phyloP scores from a whole-genome alignment of 2,888 invertebrate species.

The Tachina lurida region DNA sequence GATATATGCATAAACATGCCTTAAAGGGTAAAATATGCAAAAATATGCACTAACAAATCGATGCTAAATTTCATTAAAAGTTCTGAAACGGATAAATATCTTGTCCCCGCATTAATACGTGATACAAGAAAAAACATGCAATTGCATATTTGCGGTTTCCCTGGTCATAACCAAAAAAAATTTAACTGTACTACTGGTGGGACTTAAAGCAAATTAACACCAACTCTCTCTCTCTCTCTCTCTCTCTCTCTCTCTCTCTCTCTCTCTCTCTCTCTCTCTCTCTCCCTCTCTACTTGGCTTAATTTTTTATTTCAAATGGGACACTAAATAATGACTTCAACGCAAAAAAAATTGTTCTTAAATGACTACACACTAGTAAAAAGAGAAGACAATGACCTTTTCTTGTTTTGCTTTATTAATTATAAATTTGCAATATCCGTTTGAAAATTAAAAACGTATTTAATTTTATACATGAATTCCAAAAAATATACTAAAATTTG shows the following conservation, averaged over 20 bases:
- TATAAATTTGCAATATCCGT: constrained; percentile 38
- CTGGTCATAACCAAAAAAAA: too few relatives aligned
- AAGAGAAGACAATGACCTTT: constrained; percentile 43
- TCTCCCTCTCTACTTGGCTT: not conserved
- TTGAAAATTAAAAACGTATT: constrained; percentile 21
- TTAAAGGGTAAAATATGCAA: too few relatives aligned
- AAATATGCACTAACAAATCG: too few relatives aligned
- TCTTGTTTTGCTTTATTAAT: constrained; percentile 26
- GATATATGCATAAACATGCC: too few relatives aligned
- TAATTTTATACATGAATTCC: not conserved
- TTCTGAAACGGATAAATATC: too few relatives aligned
- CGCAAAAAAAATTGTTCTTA: not conserved
- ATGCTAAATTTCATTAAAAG: too few relatives aligned
- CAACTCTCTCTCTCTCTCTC: constrained; percentile 1
- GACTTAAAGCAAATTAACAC: constrained; percentile 2
- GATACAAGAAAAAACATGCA: too few relatives aligned
- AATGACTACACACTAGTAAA: constrained; percentile 10
- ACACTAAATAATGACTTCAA: not conserved
- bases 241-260: not conserved
- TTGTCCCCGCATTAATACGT: too few relatives aligned
- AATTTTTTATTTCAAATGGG: not conserved
- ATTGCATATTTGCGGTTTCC: too few relatives aligned
- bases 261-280: not conserved
- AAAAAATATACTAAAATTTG: constrained; percentile 4
- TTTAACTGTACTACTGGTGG: not conserved